Evolutionary conservation across 2,113 vertebrate species (phyloP).

Genomic region (Myxocyprinus asiaticus): DNA sequence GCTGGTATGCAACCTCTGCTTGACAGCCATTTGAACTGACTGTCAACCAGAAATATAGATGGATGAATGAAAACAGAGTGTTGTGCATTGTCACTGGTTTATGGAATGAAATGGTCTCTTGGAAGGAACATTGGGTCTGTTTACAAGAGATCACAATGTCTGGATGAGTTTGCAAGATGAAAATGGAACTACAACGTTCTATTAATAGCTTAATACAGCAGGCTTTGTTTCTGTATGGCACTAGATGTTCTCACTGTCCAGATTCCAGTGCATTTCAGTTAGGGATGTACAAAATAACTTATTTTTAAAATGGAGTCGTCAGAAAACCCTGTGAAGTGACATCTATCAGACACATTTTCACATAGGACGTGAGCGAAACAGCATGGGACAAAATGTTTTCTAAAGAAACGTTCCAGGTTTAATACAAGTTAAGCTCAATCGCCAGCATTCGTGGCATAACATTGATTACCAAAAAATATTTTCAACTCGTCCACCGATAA

Average conservation of each 20-base stretch:
- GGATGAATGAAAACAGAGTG: slow-evolving; percentile 4
- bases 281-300: not conserved
- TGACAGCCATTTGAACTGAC: slow-evolving; percentile 26
- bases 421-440: too few species aligned
- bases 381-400: too few species aligned
- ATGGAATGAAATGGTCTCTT: slow-evolving; percentile 20
- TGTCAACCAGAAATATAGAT: not conserved
- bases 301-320: too few species aligned
- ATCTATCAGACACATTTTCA: too few species aligned
- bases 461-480: too few species aligned
- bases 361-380: too few species aligned
- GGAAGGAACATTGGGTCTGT: slow-evolving; percentile 20
- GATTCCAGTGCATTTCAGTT: not conserved
- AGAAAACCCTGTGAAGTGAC: too few species aligned
- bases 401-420: too few species aligned
- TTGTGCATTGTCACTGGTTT: not conserved
- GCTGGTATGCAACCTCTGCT: slow-evolving; percentile 4
- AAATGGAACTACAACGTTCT: not conserved
- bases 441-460: too few species aligned
- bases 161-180: not conserved
- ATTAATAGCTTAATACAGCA: slow-evolving; percentile 16
- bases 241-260: not conserved
- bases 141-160: slow-evolving; percentile 33
- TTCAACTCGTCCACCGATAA: too few species aligned
- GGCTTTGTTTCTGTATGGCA: slow-evolving; percentile 20